phyloP scores from a whole-genome alignment of 2,888 invertebrate genomes.

The Limnephilus rhombicus region DNA sequence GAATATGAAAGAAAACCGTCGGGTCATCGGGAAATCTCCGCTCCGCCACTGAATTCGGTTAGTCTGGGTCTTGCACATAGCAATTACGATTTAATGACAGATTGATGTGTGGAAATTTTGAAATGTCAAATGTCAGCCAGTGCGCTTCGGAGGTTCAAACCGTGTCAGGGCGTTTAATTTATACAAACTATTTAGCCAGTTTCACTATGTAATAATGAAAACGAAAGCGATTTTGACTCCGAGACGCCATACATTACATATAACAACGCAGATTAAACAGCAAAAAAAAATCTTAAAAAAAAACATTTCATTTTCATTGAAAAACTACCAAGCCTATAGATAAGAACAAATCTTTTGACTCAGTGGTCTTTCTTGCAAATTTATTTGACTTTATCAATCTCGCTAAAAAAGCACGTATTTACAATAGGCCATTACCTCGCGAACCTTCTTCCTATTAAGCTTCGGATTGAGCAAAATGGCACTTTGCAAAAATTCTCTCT shows the following conservation, averaged over 20 bases:
- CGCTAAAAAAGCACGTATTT: not conserved
- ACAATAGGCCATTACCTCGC: not conserved
- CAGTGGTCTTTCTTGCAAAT: not conserved
- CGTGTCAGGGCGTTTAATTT: not conserved
- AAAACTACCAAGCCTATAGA: not conserved
- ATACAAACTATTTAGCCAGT: not conserved
- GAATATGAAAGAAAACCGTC: not conserved
- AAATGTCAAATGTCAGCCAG: not conserved
- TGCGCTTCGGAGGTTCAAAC: slow-evolving; percentile 1
- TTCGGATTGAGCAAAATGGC: not conserved
- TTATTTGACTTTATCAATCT: not conserved
- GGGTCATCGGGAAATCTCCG: not conserved
- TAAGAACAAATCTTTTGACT: not conserved
- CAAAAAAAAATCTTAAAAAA: not conserved
- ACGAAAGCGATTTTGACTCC: not conserved
- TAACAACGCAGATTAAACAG: not conserved
- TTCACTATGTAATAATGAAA: not conserved
- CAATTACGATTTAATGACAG: not conserved
- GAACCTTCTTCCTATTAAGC: not conserved
- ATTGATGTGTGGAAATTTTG: not conserved
- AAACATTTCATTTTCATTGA: not conserved
- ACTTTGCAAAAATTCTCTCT: not conserved
- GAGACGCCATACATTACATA: not conserved
- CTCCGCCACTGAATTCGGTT: not conserved
- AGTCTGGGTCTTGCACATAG: not conserved